phyloP scores from a whole-genome alignment of 2,797 vertebrate genomes.

The Erithacus rubecula region DNA sequence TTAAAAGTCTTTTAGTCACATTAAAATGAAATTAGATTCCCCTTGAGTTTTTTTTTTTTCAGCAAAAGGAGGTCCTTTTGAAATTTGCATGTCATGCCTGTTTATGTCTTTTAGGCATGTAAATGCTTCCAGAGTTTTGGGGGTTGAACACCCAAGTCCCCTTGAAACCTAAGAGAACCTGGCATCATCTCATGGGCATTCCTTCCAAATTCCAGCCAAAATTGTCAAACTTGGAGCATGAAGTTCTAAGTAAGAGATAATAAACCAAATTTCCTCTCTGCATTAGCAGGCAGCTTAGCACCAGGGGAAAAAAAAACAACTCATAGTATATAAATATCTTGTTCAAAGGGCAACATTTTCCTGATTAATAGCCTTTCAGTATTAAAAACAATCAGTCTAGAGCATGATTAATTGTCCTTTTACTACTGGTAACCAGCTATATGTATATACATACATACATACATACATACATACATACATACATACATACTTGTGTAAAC shows the following conservation, averaged over 20 bases:
- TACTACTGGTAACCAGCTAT: not conserved
- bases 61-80: not conserved
- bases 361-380: constrained; percentile 44
- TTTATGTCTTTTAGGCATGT: not conserved
- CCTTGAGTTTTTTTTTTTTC: not conserved
- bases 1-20: not conserved
- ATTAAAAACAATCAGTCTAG: constrained; percentile 26
- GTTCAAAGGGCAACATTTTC: constrained; percentile 29
- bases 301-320: not conserved
- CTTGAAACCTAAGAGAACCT: not conserved
- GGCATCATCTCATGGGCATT: not conserved
- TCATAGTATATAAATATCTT: constrained; percentile 20
- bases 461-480: not conserved
- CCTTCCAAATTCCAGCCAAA: constrained; percentile 17
- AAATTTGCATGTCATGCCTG: not conserved
- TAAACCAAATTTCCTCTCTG: not conserved
- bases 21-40: constrained; percentile 1
- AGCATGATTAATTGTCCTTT: constrained; percentile 5
- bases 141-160: not conserved
- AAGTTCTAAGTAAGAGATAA: not conserved
- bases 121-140: constrained; percentile 2
- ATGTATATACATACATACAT: not conserved
- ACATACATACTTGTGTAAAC: not conserved
- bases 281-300: constrained; percentile 37
- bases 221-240: not conserved